Percentiles rank a stretch among this genome's conserved stretches.
Conservation (phyloP, 2,113 vertebrate genomes). For the Uria lomvia region DNA sequence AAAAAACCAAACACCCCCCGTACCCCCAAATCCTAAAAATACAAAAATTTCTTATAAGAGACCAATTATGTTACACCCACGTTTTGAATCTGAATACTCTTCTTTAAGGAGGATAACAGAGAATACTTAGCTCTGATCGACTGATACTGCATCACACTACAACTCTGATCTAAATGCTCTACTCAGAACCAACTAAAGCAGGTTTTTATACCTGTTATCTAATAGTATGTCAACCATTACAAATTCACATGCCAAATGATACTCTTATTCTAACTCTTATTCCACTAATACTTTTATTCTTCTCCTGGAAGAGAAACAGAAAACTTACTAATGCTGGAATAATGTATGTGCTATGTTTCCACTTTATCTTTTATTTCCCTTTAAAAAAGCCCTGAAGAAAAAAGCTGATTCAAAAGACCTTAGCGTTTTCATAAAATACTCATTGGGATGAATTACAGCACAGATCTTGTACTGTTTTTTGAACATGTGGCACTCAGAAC, state of each 20-base stretch:
- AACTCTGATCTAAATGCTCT: background rate
- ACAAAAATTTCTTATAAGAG: background rate
- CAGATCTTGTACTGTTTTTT: background rate
- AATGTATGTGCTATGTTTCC: background rate
- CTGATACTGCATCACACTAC: background rate
- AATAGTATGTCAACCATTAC: background rate
- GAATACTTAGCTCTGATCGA: background rate
- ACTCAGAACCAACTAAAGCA: background rate
- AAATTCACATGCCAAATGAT: background rate
- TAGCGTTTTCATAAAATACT: background rate
- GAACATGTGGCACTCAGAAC: background rate
- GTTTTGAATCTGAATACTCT: background rate
- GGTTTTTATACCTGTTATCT: background rate
- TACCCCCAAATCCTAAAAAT: background rate
- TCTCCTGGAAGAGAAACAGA: background rate
- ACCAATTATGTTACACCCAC: background rate
- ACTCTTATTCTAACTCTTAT: background rate
- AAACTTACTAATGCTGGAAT: background rate
- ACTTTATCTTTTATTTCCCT: background rate
- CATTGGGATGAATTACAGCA: background rate
- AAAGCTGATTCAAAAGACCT: background rate
- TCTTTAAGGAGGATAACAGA: background rate
- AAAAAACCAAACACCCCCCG: background rate
- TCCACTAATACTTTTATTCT: background rate
- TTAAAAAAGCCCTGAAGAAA: background rate